Evolutionary conservation across 1,140 invertebrate genomes (phyloP).

Genomic region (Macrostomum lignano): DNA sequence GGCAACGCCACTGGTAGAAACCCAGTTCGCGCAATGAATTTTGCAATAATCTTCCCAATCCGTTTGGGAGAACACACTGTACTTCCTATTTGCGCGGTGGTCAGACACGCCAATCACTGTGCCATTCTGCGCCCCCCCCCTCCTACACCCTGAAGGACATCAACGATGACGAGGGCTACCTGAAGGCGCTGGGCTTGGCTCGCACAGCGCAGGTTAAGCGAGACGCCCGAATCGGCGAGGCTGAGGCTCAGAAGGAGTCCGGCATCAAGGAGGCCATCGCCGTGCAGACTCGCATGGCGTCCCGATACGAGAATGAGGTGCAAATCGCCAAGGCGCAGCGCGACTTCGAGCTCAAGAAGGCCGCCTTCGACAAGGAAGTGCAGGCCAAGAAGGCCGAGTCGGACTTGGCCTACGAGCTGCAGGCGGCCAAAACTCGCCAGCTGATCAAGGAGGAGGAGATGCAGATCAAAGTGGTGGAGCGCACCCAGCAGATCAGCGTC

Average conservation of each 20-base stretch:
- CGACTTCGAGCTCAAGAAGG: slow-evolving; percentile 86
- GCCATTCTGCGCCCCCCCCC: too few species aligned
- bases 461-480: slow-evolving; percentile 72
- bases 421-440: slow-evolving; percentile 79
- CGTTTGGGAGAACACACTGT: too few species aligned
- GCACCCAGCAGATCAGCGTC: slow-evolving; percentile 60
- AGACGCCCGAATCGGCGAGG: slow-evolving; percentile 77
- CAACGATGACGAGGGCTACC: slow-evolving; percentile 77
- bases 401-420: slow-evolving; percentile 66
- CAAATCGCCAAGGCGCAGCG: slow-evolving; percentile 78
- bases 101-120: too few species aligned
- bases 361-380: slow-evolving; percentile 78
- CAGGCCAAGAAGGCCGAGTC: slow-evolving; percentile 80
- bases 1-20: too few species aligned
- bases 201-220: slow-evolving; percentile 80
- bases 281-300: slow-evolving; percentile 73
- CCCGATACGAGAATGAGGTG: slow-evolving; percentile 49
- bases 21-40: too few species aligned
- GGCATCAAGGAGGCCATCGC: slow-evolving; percentile 47
- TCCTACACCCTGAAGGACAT: slow-evolving; percentile 84
- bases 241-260: slow-evolving; percentile 39
- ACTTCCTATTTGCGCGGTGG: too few species aligned
- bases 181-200: slow-evolving; percentile 74
- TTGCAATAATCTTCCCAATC: too few species aligned
- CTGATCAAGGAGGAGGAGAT: slow-evolving; percentile 81